Evolutionary conservation across 1,140 invertebrate genomes (phyloP), one percentile per base, ranked within the genome.

Genomic region (Drosophila kurseongensis): DNA sequence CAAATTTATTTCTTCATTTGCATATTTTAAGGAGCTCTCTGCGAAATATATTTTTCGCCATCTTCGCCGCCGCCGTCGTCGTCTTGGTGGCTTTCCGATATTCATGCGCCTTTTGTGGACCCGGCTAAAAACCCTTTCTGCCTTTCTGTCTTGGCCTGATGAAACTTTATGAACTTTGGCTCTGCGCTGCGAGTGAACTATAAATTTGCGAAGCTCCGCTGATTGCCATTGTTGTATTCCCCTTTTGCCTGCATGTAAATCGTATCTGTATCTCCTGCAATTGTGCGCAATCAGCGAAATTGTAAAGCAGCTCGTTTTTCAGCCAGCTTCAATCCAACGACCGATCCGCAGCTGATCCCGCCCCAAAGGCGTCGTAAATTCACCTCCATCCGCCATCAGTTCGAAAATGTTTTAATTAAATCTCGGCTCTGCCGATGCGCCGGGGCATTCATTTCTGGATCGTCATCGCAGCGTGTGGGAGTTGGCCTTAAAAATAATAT

Each of bases 1-100:
- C 71, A 90, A 91, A 91, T 91, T 91, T 91, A 91, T 91, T 90
- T 91, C 90, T 91, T 91, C 86, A 91, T 91, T 91, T 91, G 78
- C 90, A 91, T 91, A 91, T 91, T 91, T 91, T 91, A 91, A 86
- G 90, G 74, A 91, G 90, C 91, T 90, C 67, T 71, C 78, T 80
- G 44, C 71, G 67, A 73, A 66, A 89, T 69, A 90, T 90, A 90
- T 78, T 75, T 78, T 73, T 84, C 73, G 79, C 84, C 84, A 83
- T 80, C 80, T 79, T 77, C 47, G 73, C 50, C 73, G 48, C 27
- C 23, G 23, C 23, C 23, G 29, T 32, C 48, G 48, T 29, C 36
- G 65, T 50, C 67, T 69, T 67, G 36, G n/a, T 45, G 36, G 66
- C 76, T 82, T 78, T 80, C 65, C 84, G 79, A 88, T 83, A 88